Base-by-base conservation (phyloP, 2,797 vertebrate species). In the Chaetodon trifasciatus region DNA sequence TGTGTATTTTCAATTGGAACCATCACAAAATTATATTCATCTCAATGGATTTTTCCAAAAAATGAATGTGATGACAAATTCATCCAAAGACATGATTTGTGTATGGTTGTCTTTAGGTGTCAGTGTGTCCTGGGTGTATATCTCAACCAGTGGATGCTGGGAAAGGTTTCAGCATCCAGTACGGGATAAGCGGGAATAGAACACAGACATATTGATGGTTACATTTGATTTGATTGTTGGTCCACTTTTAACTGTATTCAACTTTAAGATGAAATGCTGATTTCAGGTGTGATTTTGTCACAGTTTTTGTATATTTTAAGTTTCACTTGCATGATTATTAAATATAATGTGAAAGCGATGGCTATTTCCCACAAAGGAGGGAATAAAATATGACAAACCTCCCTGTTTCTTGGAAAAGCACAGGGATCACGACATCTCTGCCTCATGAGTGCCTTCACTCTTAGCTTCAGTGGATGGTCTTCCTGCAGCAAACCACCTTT, bases 381-480 rank as follows among this genome's bases (percentile, higher is more conserved):
- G 3, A 52, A 37, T 32, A 10, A n/a, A 42, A 66, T 3, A 28
- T 12, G 17, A 78, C 86, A 79, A 64, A 94, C 93, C 89, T 89
- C 11, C 2, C 1, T 50, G 24, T 69, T 42, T 46, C 61, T 1
- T 16, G 70, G 50, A 13, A 46, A 4, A 52, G 4, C 42, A 35
- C 6, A 0, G 0, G 17, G 19, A 19, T 49, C 37, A 2, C 28
- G 1, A 17, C 0, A 8, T 67, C 87, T 85, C 50, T 79, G 72
- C 66, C 49, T 84, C 85, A 91, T 85, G 0, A 92, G 23, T 1
- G 60, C 23, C 63, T 87, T 82, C 72, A 94, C 89, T 79, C 92
- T 72, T 71, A 78, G 76, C 57, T 92, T 92, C 50, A 94, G 79
- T 1, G 89, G 92, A 83, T 93, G 92, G 0, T 89, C 69, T 12